Percentiles rank a stretch among this genome's conserved stretches.
Evolutionary conservation across 2,888 invertebrate genomes (phyloP).

Genomic region (Halocaridina rubra): DNA sequence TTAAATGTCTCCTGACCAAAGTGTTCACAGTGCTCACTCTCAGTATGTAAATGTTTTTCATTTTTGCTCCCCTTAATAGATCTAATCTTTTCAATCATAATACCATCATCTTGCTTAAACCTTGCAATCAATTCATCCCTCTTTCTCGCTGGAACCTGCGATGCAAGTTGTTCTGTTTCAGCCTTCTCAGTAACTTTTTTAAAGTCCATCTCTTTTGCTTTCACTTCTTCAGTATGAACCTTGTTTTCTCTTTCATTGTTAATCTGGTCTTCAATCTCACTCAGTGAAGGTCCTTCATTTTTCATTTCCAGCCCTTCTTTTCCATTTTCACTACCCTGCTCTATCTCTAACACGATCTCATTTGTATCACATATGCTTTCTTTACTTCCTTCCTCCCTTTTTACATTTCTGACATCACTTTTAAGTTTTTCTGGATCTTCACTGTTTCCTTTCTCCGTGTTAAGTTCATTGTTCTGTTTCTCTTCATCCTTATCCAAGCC

Average conservation of each 20-base stretch:
- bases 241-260: background rate
- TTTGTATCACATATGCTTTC: no score
- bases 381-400: no score
- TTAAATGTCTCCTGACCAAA: no score
- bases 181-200: background rate
- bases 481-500: background rate
- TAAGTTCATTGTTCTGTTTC: no score
- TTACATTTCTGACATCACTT: no score
- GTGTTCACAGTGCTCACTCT: no score
- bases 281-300: no score
- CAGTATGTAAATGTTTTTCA: no score
- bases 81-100: slow-evolving; percentile 34
- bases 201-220: background rate
- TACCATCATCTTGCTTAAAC: slow-evolving; percentile 29
- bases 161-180: background rate
- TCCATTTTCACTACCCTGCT: no score
- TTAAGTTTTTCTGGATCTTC: background rate
- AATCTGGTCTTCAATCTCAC: no score
- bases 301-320: no score
- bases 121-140: slow-evolving; percentile 26
- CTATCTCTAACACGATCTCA: no score
- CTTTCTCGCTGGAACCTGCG: background rate
- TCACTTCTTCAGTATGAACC: background rate
- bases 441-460: background rate
- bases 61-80: background rate